Conservation (phyloP, 2,113 vertebrate species). For the Dicerorhinus sumatrensis region DNA sequence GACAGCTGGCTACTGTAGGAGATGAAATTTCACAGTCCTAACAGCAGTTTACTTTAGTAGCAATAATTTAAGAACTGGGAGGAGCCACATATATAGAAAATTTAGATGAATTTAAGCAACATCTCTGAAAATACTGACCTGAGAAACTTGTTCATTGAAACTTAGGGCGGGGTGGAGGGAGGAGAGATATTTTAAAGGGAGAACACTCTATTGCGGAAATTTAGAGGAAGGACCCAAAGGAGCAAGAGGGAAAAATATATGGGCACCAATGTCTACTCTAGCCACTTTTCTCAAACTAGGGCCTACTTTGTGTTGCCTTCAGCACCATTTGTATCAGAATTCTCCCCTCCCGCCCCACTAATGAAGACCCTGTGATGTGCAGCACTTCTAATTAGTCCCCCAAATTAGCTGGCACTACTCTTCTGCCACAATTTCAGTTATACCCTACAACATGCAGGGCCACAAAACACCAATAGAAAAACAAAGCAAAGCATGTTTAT, state of each 20-base stretch:
- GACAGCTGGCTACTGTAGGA: constrained; percentile 61
- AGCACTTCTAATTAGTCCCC: constrained; percentile 65
- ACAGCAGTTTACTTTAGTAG: constrained; percentile 30
- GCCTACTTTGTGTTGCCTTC: not conserved
- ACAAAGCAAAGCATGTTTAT: constrained; percentile 38
- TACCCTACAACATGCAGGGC: not conserved
- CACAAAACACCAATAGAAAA: constrained; percentile 45
- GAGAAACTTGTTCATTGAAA: constrained; percentile 54
- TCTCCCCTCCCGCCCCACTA: not conserved
- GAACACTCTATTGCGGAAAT: not conserved
- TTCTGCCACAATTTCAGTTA: constrained; percentile 1
- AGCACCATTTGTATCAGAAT: constrained; percentile 14
- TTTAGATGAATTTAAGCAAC: constrained; percentile 6
- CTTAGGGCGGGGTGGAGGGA: not conserved
- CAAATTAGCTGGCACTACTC: not conserved
- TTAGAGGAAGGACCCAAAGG: not conserved
- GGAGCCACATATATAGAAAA: not conserved
- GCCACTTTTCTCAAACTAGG: constrained; percentile 17
- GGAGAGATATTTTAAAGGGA: not conserved
- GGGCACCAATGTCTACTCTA: not conserved
- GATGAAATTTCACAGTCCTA: constrained; percentile 60
- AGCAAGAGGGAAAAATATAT: not conserved
- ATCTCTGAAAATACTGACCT: not conserved
- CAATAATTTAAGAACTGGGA: constrained; percentile 34
- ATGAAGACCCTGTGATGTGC: not conserved